Base-by-base conservation (phyloP, 2,113 vertebrate genomes). In the Columba livia region DNA sequence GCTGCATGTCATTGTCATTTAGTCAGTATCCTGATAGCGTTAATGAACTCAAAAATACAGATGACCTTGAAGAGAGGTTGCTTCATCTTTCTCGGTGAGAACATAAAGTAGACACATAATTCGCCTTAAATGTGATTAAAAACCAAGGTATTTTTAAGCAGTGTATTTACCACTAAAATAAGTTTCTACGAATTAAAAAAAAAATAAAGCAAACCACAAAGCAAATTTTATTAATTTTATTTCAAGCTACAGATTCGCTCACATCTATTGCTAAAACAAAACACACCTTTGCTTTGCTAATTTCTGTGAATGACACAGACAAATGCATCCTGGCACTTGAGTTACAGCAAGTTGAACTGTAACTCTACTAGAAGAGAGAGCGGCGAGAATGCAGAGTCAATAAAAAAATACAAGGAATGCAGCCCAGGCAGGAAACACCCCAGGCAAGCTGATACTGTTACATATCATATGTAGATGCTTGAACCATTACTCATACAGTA, bases 1-100 rank as follows among this genome's bases (percentile, higher is more conserved):
- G 20, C 20, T 64, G 28, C 26, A 64, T 20, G n/a, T 28, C 11
- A 44, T 15, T 14, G 29, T 20, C 28, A 36, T 12, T 29, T 24
- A 61, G 23, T 38, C 32, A 40, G 32, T 34, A 44, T 21, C 42
- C 32, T 0, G 1, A 10, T 0, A 47, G 5, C 11, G n/a, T 23
- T 15, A 24, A 69, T 10, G 12, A 72, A 31, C 6, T 83, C 11
- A 64, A 54, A 94, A 65, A 44, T 11, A 70, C 14, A 84, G 25
- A 21, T 21, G 24, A 38, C 4, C 15, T 83, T 7, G 4, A 57
- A 38, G 6, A 58, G 19, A 48, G 5, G 11, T 7, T 64, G 5
- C 1, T 72, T 7, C 10, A 12, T 34, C 6, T 62, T 58, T 10
- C 9, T 70, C 12, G 42, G 4, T 31, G 4, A 65, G 5, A 69